phyloP scores from a whole-genome alignment of 2,888 invertebrate genomes.

The Syrista parreyssii region DNA sequence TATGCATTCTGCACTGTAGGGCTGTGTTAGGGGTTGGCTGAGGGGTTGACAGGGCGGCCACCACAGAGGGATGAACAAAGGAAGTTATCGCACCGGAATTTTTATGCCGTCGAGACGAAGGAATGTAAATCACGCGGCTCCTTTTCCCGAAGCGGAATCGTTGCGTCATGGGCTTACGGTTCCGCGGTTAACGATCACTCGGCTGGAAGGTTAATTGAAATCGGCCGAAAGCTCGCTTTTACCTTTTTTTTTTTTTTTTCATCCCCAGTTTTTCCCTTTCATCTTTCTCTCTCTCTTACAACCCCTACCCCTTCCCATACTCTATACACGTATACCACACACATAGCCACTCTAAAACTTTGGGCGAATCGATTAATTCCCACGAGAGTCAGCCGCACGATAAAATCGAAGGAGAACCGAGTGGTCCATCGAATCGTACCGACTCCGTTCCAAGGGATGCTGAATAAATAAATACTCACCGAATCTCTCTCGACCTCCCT shows the following conservation, averaged over 20 bases:
- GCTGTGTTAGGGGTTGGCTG: not conserved
- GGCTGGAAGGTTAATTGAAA: not conserved
- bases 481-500: not conserved
- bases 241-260: not conserved
- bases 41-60: constrained; percentile 22
- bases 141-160: not conserved
- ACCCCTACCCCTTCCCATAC: constrained; percentile 9
- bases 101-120: constrained; percentile 61
- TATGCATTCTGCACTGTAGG: not conserved
- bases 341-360: not conserved
- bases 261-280: constrained; percentile 1
- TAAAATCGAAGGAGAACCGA: not conserved
- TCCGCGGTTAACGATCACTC: not conserved
- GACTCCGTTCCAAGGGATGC: constrained; percentile 16
- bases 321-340: not conserved
- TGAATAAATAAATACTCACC: constrained; percentile 6
- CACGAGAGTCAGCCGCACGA: not conserved
- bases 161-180: not conserved
- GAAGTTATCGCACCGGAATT: constrained; percentile 64
- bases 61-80: constrained; percentile 60
- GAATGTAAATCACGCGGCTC: constrained; percentile 60
- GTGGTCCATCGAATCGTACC: not conserved
- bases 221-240: not conserved
- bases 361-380: not conserved
- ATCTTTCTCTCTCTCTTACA: constrained; percentile 27